These are phyloP conservation scores for Drosophila kikkawai DNA, from an alignment of 1,140 invertebrate species.

Conservation along the genomic window DNA sequence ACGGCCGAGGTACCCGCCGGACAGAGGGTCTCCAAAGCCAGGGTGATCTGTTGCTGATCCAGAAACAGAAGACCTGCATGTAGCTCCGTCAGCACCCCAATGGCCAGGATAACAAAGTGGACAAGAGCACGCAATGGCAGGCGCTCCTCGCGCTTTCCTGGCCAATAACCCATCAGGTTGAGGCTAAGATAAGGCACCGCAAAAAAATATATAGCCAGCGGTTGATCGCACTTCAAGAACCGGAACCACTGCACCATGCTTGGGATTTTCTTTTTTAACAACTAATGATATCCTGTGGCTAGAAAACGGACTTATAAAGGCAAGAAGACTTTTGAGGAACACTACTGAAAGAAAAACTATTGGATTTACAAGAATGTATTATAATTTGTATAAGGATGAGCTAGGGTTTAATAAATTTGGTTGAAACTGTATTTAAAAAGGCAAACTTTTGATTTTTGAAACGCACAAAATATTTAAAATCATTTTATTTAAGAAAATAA, in stretches of 20 bases:
- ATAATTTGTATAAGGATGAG: not conserved
- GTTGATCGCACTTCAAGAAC: constrained; percentile 41
- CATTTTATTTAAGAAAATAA: too few relatives aligned
- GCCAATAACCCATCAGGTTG: constrained; percentile 69
- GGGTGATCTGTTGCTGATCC: constrained; percentile 14
- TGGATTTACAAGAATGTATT: not conserved
- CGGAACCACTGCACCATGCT: constrained; percentile 27
- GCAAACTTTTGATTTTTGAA: too few relatives aligned
- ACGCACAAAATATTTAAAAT: too few relatives aligned
- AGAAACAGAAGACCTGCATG: constrained; percentile 53
- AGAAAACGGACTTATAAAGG: constrained; percentile 15
- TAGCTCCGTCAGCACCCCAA: constrained; percentile 70
- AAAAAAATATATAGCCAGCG: constrained; percentile 57
- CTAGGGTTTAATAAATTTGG: not conserved
- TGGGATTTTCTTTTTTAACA: not conserved
- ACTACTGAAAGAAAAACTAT: not conserved
- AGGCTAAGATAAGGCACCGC: constrained; percentile 61
- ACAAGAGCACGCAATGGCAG: constrained; percentile 16
- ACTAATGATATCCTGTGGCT: not conserved
- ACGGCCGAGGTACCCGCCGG: constrained; percentile 74
- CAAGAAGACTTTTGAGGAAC: rapidly evolving
- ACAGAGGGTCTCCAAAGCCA: constrained; percentile 74
- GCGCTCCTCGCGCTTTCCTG: not conserved
- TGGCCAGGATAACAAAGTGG: constrained; percentile 58
- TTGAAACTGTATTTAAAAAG: too few relatives aligned